Evolutionary conservation across 1,140 invertebrate genomes (phyloP).

Genomic region (Solenopsis invicta): DNA sequence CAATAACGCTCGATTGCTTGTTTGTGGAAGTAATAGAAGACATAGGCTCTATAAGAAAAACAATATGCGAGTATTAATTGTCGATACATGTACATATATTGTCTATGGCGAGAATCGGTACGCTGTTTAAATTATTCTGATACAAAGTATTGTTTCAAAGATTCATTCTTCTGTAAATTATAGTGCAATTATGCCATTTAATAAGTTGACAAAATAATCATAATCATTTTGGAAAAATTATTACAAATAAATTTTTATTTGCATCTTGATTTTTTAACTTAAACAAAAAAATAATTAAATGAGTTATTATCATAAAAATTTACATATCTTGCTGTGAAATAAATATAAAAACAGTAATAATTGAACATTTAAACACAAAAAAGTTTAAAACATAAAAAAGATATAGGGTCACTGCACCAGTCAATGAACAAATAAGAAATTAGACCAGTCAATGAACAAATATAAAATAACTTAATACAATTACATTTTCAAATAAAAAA

Average conservation of each 20-base stretch:
- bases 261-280: neutral
- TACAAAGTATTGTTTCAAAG: slow-evolving; percentile 26
- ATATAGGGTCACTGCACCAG: no score
- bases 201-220: neutral
- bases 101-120: neutral
- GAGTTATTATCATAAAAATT: neutral
- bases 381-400: neutral
- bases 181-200: neutral
- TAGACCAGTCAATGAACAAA: no score
- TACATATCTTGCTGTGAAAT: neutral
- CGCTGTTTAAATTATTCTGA: neutral
- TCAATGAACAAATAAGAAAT: no score
- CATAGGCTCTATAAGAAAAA: slow-evolving; percentile 76
- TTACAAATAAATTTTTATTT: slow-evolving; percentile 19
- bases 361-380: neutral
- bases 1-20: slow-evolving; percentile 77
- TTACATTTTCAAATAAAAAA: no score
- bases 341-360: neutral
- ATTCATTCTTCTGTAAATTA: neutral
- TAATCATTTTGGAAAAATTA: neutral
- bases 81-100: neutral
- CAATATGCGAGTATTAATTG: neutral
- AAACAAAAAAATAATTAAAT: slow-evolving; percentile 7
- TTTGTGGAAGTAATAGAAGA: slow-evolving; percentile 67
- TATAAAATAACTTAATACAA: no score